Evolutionary conservation across 2,797 vertebrate genomes (phyloP).

Genomic region (Crypturellus tataupa): DNA sequence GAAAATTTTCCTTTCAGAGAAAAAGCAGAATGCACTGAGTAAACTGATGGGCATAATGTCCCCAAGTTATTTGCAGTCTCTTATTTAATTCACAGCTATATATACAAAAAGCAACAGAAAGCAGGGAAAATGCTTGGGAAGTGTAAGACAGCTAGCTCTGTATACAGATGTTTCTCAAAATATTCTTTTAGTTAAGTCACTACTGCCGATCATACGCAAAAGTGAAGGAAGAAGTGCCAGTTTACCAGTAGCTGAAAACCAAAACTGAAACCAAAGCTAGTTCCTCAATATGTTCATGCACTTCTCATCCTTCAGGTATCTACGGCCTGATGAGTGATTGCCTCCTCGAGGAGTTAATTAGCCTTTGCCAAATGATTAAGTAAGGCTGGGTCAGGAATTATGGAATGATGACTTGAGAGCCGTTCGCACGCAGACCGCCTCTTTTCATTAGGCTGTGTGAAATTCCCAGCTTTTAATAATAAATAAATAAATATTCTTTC

Average conservation of each 20-base stretch:
- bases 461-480: not conserved
- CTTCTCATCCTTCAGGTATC: not conserved
- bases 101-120: not conserved
- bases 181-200: not conserved
- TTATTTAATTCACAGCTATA: not conserved
- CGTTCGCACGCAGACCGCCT: not conserved
- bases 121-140: not conserved
- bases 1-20: not conserved
- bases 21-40: not conserved
- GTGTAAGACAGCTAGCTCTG: not conserved
- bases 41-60: not conserved
- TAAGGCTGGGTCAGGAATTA: not conserved
- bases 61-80: not conserved
- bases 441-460: not conserved
- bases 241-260: not conserved
- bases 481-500: not conserved
- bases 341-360: not conserved
- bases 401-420: not conserved
- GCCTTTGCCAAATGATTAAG: not conserved
- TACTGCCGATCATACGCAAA: not conserved
- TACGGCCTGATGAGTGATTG: not conserved
- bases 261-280: not conserved
- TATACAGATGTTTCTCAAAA: not conserved
- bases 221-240: not conserved
- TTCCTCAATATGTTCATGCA: not conserved